These are phyloP conservation scores for Sylvicola cinctus DNA, from an alignment of 2,888 invertebrate species.

Conservation along the genomic window DNA sequence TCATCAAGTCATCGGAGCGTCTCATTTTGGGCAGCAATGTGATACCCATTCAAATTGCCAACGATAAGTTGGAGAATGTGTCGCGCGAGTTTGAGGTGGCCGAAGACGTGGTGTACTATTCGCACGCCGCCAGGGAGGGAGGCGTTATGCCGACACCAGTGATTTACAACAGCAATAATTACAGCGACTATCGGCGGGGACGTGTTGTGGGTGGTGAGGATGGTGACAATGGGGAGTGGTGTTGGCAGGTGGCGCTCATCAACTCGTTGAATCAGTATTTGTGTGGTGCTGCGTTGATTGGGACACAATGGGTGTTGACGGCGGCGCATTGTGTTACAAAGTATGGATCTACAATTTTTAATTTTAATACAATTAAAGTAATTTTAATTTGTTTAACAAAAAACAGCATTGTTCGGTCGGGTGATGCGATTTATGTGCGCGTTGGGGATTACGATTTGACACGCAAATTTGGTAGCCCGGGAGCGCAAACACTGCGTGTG, in stretches of 20 bases:
- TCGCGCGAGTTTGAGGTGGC: constrained; percentile 6
- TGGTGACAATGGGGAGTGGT: constrained; percentile 83
- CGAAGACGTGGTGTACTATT: background rate
- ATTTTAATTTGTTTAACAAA: background rate
- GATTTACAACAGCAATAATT: background rate
- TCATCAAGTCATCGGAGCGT: constrained; percentile 20
- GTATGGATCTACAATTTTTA: constrained; percentile 30
- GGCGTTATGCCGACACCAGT: background rate
- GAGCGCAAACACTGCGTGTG: constrained; percentile 74
- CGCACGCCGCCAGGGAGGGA: background rate
- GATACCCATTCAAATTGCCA: constrained; percentile 24
- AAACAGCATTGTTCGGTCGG: constrained; percentile 71
- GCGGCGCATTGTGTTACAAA: constrained; percentile 89
- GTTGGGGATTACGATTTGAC: constrained; percentile 87
- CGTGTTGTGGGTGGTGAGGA: constrained; percentile 78
- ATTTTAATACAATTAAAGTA: background rate
- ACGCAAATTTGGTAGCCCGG: constrained; percentile 74
- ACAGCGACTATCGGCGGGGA: constrained; percentile 10
- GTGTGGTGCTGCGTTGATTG: constrained; percentile 82
- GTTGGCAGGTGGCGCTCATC: constrained; percentile 86
- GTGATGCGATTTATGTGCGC: constrained; percentile 81
- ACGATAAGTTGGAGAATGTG: constrained; percentile 21
- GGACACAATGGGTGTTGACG: constrained; percentile 85
- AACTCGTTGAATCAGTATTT: constrained; percentile 85
- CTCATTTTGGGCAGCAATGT: constrained; percentile 22